Conservation (phyloP, 1,140 invertebrate species). For the Panulirus ornatus region DNA sequence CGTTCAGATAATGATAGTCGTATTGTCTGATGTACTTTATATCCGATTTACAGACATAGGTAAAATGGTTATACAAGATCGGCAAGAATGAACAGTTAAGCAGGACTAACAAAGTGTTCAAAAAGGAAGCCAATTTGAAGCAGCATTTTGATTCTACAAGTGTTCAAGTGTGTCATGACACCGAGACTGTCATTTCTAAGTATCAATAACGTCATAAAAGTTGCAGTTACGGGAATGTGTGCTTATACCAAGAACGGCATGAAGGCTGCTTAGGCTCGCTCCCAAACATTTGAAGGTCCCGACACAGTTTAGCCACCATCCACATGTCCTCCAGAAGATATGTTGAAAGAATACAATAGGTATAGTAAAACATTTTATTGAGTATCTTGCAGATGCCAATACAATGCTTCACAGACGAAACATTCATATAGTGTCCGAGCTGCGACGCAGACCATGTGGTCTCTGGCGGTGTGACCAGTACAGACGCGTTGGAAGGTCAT, state of each 20-base stretch:
- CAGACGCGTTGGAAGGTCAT: not conserved
- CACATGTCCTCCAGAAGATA: not conserved
- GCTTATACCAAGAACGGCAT: not conserved
- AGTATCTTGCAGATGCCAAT: conserved; percentile 51
- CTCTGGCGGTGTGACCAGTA: not conserved
- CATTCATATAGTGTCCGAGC: conserved; percentile 19
- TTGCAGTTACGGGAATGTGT: not conserved
- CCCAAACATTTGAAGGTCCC: not conserved
- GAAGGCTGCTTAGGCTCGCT: not conserved
- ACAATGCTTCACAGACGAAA: conserved; percentile 24
- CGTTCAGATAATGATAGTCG: too few relatives aligned
- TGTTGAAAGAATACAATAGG: conserved; percentile 24
- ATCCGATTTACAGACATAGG: too few relatives aligned
- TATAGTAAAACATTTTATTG: conserved; percentile 60
- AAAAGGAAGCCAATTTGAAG: too few relatives aligned
- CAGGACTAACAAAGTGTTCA: too few relatives aligned
- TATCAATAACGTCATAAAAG: not conserved
- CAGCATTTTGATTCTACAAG: too few relatives aligned
- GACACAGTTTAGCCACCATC: too few relatives aligned
- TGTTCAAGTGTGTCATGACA: too few relatives aligned
- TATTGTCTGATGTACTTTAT: too few relatives aligned
- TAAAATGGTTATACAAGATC: too few relatives aligned
- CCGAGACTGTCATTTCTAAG: not conserved
- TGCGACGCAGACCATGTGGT: too few relatives aligned
- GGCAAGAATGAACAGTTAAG: too few relatives aligned